Evolutionary conservation across 2,797 vertebrate genomes (phyloP).

Genomic region (Gobio occitaniae): DNA sequence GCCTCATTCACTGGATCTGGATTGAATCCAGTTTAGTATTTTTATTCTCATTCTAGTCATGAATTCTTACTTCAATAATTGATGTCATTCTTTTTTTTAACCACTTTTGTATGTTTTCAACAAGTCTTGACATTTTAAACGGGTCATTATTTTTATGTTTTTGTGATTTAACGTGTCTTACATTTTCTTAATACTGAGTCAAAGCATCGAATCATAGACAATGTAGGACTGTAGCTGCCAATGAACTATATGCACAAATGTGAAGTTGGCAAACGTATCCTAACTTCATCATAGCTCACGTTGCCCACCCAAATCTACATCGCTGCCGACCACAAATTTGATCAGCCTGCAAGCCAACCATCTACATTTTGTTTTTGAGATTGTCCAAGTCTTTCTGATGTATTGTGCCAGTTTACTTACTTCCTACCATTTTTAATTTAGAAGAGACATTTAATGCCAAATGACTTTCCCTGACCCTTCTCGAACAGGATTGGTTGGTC

Average conservation of each 20-base stretch:
- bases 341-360: conserved; percentile 58
- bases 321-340: conserved; percentile 65
- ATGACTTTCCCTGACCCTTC: conserved; percentile 19
- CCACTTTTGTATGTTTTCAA: conserved; percentile 53
- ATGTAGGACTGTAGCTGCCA: conserved; percentile 61
- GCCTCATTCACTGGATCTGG: conserved; percentile 73
- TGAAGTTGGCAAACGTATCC: conserved; percentile 51
- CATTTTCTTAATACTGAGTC: conserved; percentile 29
- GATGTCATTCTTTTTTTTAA: conserved; percentile 69
- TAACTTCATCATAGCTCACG: conserved; percentile 3
- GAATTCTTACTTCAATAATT: conserved; percentile 75
- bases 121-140: conserved; percentile 46
- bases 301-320: conserved; percentile 20
- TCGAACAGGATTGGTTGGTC: conserved; percentile 28
- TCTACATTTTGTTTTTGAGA: conserved; percentile 29
- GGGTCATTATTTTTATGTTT: conserved; percentile 39
- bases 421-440: conserved; percentile 15
- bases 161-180: conserved; percentile 33
- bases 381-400: conserved; percentile 7
- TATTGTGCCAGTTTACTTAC: no score
- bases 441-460: conserved; percentile 25
- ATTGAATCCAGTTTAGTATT: conserved; percentile 75
- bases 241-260: conserved; percentile 63
- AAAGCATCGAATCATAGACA: conserved; percentile 54
- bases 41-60: conserved; percentile 79